These are phyloP conservation scores for Drosophila mimica DNA, from an alignment of 2,888 invertebrate genomes.

Conservation along the genomic window DNA sequence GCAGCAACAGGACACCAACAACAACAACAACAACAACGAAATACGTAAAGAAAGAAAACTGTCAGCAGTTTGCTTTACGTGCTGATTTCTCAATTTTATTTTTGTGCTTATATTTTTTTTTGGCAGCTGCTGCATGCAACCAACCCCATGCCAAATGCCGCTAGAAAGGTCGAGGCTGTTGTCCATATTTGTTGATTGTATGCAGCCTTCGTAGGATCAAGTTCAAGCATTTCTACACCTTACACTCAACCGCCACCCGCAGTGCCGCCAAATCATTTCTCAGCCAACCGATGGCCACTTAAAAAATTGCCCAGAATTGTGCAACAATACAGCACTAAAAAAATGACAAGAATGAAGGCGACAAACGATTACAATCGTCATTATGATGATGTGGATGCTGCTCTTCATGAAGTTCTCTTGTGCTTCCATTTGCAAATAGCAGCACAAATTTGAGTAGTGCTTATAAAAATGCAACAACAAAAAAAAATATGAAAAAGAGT, in stretches of 20 bases:
- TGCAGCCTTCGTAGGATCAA: constrained; percentile 66
- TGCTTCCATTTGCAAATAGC: constrained; percentile 13
- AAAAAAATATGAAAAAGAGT: not conserved
- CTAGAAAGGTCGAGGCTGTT: constrained; percentile 51
- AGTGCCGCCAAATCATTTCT: constrained; percentile 3
- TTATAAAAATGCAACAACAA: not conserved
- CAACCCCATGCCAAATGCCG: constrained; percentile 16
- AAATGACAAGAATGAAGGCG: constrained; percentile 14
- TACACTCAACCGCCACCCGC: not conserved
- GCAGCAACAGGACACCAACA: constrained; percentile 20
- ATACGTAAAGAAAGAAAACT: constrained; percentile 8
- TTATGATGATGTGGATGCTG: constrained; percentile 25
- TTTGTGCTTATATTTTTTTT: not conserved
- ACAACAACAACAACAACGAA: not conserved
- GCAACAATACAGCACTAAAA: constrained; percentile 18
- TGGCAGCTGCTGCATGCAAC: constrained; percentile 9
- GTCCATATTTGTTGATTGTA: constrained; percentile 56
- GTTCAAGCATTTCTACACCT: constrained; percentile 62
- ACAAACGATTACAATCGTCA: constrained; percentile 34
- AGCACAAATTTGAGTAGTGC: constrained; percentile 16
- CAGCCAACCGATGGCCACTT: constrained; percentile 53
- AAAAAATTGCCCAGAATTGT: constrained; percentile 52
- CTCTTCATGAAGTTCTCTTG: constrained; percentile 40
- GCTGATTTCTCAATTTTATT: constrained; percentile 27
- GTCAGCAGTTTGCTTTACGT: constrained; percentile 53